Conservation (phyloP, 2,888 invertebrate genomes). For the Drosophila nr. perissopoda region DNA sequence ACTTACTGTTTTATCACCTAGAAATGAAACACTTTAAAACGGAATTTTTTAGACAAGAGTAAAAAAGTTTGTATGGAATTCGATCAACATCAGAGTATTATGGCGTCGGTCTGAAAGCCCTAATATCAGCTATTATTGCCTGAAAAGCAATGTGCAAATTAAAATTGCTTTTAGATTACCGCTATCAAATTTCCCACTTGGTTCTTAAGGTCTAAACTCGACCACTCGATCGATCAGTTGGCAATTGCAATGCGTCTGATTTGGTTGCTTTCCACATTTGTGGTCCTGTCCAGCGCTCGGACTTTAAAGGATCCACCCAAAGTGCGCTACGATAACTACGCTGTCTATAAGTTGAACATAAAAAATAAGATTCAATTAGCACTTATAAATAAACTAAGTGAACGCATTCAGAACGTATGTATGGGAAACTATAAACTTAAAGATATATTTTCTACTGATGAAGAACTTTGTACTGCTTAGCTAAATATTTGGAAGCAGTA, state of each 20-base stretch:
- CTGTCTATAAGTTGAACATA: conserved; percentile 84
- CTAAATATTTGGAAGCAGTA: conserved; percentile 82
- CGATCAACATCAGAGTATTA: background rate
- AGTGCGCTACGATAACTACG: conserved; percentile 81
- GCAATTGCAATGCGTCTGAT: conserved; percentile 58
- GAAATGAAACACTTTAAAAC: too few species aligned
- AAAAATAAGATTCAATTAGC: conserved; percentile 85
- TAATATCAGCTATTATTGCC: conserved; percentile 32
- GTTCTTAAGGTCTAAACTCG: conserved; percentile 15
- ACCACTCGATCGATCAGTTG: conserved; percentile 33
- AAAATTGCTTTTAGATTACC: conserved; percentile 35
- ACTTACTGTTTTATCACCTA: too few species aligned
- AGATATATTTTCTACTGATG: background rate
- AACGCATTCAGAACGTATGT: conserved; percentile 43
- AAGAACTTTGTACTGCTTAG: conserved; percentile 38
- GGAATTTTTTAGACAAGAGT: background rate
- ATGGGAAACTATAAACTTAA: background rate
- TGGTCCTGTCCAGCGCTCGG: conserved; percentile 56
- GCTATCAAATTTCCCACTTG: background rate
- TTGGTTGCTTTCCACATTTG: conserved; percentile 57
- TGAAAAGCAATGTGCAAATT: conserved; percentile 54
- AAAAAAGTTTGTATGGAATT: background rate
- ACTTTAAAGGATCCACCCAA: conserved; percentile 52
- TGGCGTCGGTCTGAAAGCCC: background rate
- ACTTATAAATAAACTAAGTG: conserved; percentile 68